These are phyloP conservation scores for Coracopsis vasa DNA, from an alignment of 2,113 vertebrate genomes.

Conservation along the genomic window DNA sequence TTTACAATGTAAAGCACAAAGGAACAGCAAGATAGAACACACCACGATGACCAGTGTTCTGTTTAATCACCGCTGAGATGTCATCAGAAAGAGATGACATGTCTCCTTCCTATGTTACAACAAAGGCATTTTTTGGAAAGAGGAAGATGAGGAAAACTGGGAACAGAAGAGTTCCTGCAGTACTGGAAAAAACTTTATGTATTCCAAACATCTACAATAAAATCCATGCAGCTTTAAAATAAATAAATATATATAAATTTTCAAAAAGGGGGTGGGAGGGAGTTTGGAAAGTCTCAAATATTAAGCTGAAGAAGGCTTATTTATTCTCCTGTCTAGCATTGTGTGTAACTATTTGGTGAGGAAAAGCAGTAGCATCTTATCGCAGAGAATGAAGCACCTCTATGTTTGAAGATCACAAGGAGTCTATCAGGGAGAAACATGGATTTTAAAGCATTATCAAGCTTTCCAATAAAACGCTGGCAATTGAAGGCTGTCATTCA, in stretches of 20 bases:
- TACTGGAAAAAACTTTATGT: background rate
- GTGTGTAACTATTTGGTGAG: background rate
- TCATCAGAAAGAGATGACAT: background rate
- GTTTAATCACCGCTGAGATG: background rate
- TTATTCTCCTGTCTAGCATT: background rate
- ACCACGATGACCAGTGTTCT: background rate
- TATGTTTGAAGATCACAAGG: background rate
- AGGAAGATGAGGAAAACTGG: background rate
- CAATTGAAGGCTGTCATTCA: background rate
- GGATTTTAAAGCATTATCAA: background rate
- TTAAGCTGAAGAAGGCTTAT: background rate
- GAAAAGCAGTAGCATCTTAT: background rate
- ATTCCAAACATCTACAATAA: background rate
- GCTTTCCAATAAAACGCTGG: background rate
- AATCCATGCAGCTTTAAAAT: background rate
- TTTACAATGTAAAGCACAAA: background rate
- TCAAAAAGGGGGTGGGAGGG: rapidly evolving
- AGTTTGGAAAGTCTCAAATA: background rate
- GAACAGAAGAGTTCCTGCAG: background rate
- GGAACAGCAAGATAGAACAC: background rate
- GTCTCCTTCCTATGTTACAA: background rate
- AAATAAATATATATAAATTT: background rate
- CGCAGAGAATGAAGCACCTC: background rate
- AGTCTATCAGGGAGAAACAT: background rate
- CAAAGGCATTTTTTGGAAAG: background rate